Evolutionary conservation across 2,888 invertebrate species (phyloP), one percentile per base, ranked within the genome.

Genomic region (Prostheceraeus crozeri): DNA sequence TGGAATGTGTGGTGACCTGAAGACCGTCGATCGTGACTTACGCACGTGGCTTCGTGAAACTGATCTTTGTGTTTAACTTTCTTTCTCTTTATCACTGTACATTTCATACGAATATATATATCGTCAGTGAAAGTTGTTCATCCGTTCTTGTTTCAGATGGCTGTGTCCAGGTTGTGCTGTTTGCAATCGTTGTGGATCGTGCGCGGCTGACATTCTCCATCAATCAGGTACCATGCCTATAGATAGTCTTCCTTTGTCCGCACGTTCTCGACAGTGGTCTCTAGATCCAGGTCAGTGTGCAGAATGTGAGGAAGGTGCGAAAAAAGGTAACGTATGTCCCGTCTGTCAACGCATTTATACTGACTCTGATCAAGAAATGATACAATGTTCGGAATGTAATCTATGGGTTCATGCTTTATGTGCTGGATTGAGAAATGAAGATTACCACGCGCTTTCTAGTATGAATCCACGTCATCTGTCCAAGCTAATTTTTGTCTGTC

Each of bases 371-470:
- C 21, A 23, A n/a, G 35, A 59, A 35, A 59, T 59, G 33, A 4
- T 59, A 14, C 35, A 59, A 25, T 59, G 59, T 27, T 28, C 25
- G 16, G 14, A 40, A 11, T 59, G 59, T 36, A 30, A 8, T 8
- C 54, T 31, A 4, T 60, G 59, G 59, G 30, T 59, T 23, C 59
- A 59, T 35, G 11, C 56, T 21, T 27, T 28, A 4, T 59, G 59
- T 35, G 33, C 36, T 6, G 16, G 36, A 25, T 25, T 59, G 4
- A n/a, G n/a, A n/a, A n/a, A n/a, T n/a, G n/a, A n/a, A n/a, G n/a
- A n/a, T n/a, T n/a, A n/a, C n/a, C n/a, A n/a, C n/a, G n/a, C n/a
- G n/a, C n/a, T n/a, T n/a, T n/a, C n/a, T n/a, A n/a, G n/a, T n/a
- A n/a, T n/a, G n/a, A n/a, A n/a, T n/a, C n/a, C n/a, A n/a, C n/a